phyloP scores from a whole-genome alignment of 2,888 invertebrate species.

The Nudaria mundana region DNA sequence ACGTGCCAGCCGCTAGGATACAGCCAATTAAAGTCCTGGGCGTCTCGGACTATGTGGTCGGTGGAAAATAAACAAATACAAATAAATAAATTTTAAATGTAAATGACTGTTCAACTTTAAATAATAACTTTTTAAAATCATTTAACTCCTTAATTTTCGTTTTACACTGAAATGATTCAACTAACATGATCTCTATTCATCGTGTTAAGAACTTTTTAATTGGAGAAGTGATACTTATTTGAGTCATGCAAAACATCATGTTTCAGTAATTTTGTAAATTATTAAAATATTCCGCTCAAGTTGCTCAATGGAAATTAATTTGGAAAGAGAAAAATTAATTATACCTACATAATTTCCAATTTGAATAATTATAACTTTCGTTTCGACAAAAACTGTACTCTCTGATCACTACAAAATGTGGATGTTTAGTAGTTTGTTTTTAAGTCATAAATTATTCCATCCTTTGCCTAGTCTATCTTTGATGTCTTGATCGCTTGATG shows the following conservation, averaged over 20 bases:
- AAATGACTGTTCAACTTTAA: not conserved
- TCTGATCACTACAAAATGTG: no score
- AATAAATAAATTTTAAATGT: no score
- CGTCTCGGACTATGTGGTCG: no score
- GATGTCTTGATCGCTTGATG: no score
- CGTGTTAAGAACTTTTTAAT: not conserved
- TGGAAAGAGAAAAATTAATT: not conserved
- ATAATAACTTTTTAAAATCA: not conserved
- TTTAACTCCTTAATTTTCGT: not conserved
- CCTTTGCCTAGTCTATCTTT: no score
- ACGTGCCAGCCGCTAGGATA: no score
- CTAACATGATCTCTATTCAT: not conserved
- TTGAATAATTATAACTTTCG: no score
- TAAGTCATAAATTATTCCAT: no score
- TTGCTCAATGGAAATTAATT: not conserved
- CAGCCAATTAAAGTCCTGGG: no score
- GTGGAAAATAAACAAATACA: not conserved
- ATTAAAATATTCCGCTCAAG: not conserved
- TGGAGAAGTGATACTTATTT: not conserved
- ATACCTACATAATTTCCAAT: no score
- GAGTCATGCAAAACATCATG: not conserved
- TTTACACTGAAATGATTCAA: not conserved
- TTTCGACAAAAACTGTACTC: no score
- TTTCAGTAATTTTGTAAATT: not conserved
- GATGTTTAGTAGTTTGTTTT: no score